These are phyloP conservation scores for Arnoldichthys spilopterus DNA, from an alignment of 2,797 vertebrate species.

Conservation along the genomic window DNA sequence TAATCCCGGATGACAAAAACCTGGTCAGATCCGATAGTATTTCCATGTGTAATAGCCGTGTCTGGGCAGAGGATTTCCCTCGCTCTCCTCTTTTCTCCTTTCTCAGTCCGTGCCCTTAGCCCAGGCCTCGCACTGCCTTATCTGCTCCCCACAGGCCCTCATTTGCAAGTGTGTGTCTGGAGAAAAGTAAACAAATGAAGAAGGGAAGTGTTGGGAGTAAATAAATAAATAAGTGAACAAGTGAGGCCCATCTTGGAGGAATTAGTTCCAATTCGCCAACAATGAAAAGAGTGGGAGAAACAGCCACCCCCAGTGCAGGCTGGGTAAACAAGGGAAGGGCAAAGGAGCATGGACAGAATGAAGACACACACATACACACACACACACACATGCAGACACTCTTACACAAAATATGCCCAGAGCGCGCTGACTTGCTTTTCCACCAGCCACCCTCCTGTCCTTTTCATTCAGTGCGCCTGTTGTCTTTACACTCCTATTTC, in stretches of 20 bases:
- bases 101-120: constrained; percentile 42
- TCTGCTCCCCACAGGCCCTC: constrained; percentile 70
- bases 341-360: constrained; percentile 56
- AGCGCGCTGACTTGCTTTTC: constrained; percentile 1
- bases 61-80: constrained; percentile 53
- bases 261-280: constrained; percentile 71
- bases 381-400: constrained; percentile 35
- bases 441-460: neutral
- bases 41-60: constrained; percentile 64
- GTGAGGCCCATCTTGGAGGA: constrained; percentile 60
- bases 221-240: constrained; percentile 56
- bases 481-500: constrained; percentile 6
- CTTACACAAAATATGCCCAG: constrained; percentile 21
- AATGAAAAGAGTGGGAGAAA: constrained; percentile 69
- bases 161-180: constrained; percentile 63
- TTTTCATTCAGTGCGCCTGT: constrained; percentile 7
- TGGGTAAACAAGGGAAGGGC: constrained; percentile 58
- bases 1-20: constrained; percentile 64
- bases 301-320: constrained; percentile 49
- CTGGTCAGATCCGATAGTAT: constrained; percentile 64
- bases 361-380: constrained; percentile 50
- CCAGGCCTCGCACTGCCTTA: constrained; percentile 58
- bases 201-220: constrained; percentile 62
- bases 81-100: constrained; percentile 52
- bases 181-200: constrained; percentile 67